Conservation (phyloP, 1,140 invertebrate species). For the Megalonaias nervosa region DNA sequence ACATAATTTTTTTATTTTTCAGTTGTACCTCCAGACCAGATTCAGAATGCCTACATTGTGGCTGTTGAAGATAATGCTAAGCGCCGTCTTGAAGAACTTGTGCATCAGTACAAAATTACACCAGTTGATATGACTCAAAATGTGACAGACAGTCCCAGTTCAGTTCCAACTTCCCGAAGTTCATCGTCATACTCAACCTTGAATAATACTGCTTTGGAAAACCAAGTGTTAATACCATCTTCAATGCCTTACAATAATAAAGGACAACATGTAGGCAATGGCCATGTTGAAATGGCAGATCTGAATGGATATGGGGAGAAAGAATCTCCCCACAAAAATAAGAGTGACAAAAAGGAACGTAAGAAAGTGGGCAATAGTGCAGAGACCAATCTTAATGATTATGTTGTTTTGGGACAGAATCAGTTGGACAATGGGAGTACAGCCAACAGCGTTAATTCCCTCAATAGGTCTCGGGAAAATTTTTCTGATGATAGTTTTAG, state of each 20-base stretch:
- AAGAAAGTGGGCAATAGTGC: constrained; percentile 14
- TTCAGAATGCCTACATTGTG: constrained; percentile 98
- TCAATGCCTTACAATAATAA: constrained; percentile 56
- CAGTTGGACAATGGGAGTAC: constrained; percentile 6
- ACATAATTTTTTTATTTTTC: constrained; percentile 68
- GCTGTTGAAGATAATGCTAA: constrained; percentile 93
- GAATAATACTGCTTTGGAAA: constrained; percentile 15
- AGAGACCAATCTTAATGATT: constrained; percentile 56
- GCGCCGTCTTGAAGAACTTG: constrained; percentile 90
- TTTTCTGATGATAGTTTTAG: constrained; percentile 39
- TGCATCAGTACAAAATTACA: constrained; percentile 90
- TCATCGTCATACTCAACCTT: background rate
- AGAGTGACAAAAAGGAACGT: no score
- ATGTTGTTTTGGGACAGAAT: constrained; percentile 5
- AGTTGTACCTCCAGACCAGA: constrained; percentile 87
- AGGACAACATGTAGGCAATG: constrained; percentile 39
- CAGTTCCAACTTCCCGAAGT: background rate
- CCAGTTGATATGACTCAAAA: constrained; percentile 90
- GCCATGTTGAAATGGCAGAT: constrained; percentile 47
- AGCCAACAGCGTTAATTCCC: constrained; percentile 45
- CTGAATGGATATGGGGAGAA: constrained; percentile 47
- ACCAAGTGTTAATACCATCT: constrained; percentile 27
- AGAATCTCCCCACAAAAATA: background rate
- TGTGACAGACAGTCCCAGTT: background rate
- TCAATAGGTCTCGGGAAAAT: constrained; percentile 48